Conservation (phyloP, 2,888 invertebrate genomes). For the Luperina nickerlii region DNA sequence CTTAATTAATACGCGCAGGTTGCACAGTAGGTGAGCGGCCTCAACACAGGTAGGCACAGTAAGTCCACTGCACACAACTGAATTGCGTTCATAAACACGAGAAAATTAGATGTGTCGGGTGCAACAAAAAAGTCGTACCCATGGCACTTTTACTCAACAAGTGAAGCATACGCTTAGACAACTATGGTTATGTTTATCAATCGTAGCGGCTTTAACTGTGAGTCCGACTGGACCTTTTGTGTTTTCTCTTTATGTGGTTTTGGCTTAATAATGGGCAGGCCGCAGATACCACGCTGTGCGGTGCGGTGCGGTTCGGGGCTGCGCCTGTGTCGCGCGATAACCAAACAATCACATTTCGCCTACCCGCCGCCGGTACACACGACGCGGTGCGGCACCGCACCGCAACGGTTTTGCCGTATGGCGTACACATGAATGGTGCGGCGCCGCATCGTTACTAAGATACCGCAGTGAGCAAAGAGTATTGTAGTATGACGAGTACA, state of each 20-base stretch:
- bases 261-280: slow-evolving; percentile 8
- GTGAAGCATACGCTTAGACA: not conserved
- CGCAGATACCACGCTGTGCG: not conserved
- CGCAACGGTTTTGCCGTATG: too few species aligned
- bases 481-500: not conserved
- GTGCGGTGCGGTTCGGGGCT: slow-evolving; percentile 4
- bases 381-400: too few species aligned
- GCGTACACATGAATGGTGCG: not conserved
- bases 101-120: not conserved
- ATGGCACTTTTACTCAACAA: not conserved
- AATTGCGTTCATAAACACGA: not conserved
- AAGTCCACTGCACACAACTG: not conserved
- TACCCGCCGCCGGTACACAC: not conserved
- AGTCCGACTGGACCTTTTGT: slow-evolving; percentile 9
- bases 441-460: not conserved
- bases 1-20: slow-evolving; percentile 45
- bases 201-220: not conserved
- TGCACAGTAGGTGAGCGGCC: slow-evolving; percentile 8
- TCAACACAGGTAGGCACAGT: not conserved
- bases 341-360: slow-evolving; percentile 13
- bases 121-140: not conserved
- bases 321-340: slow-evolving; percentile 32
- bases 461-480: not conserved
- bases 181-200: not conserved
- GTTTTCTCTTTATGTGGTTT: not conserved